A percentile compares a stretch with the other conserved stretches of the same genome.
phyloP scores from a whole-genome alignment of 2,113 vertebrate species.

The Cinclus cinclus region DNA sequence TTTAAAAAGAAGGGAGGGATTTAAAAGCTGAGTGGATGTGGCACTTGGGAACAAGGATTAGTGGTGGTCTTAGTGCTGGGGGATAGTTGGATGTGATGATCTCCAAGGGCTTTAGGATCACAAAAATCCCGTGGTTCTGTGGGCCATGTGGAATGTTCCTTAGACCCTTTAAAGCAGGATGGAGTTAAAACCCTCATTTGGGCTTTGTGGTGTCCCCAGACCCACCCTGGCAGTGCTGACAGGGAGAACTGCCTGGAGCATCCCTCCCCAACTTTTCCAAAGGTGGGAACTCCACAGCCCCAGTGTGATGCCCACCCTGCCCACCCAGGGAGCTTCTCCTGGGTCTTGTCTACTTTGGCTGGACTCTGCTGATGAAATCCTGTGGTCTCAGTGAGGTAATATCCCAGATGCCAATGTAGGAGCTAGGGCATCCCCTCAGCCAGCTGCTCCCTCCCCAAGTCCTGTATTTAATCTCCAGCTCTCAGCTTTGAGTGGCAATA shows the following conservation, averaged over 20 bases:
- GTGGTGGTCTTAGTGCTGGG: too few relatives aligned
- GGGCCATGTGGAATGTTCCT: fast-evolving
- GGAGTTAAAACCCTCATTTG: not conserved
- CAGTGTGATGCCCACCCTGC: fast-evolving
- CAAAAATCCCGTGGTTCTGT: fast-evolving
- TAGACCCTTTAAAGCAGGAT: not conserved
- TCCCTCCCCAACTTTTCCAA: not conserved
- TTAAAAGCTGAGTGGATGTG: not conserved
- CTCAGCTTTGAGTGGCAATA: not conserved
- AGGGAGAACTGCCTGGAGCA: not conserved
- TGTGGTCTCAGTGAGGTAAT: not conserved
- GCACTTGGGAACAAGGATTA: not conserved
- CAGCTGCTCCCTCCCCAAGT: not conserved
- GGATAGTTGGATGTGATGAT: not conserved
- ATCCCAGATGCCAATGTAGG: not conserved
- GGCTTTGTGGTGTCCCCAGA: not conserved
- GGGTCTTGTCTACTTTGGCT: not conserved
- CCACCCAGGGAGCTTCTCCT: not conserved
- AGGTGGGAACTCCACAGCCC: not conserved
- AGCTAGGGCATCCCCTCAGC: not conserved
- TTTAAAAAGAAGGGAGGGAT: not conserved
- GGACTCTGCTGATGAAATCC: not conserved
- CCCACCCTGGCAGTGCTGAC: not conserved
- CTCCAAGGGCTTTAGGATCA: too few relatives aligned
- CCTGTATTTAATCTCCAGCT: not conserved